Evolutionary conservation across 2,797 vertebrate genomes (phyloP), one percentile per base, ranked within the genome.

Genomic region (Varecia variegata): DNA sequence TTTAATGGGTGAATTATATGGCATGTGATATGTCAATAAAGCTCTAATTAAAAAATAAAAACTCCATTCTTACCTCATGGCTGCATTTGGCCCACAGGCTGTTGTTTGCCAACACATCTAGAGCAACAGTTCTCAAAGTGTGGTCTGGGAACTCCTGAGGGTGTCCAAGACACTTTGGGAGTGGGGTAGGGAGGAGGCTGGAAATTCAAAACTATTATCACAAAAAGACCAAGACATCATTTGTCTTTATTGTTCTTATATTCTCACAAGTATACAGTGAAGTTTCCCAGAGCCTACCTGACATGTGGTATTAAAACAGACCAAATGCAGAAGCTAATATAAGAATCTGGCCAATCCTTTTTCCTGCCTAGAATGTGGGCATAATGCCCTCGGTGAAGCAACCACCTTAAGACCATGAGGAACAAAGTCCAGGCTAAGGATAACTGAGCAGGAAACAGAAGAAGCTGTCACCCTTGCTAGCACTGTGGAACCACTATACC

Each of bases 221-320:
- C 38, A 56, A 65, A 54, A 85, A 45, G n/a, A 70, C n/a, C n/a
- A 74, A 67, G 5, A 58, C 7, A 12, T 40, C 43, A 58, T 47
- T 77, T 92, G 43, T 62, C 62, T 80, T 89, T 81, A 74, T 92
- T 58, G 65, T 52, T 73, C 73, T 77, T 70, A 80, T 65, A 71
- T 50, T 88, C 67, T 88, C 60, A 77, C 11, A 60, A 15, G 25
- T 70, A 68, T 35, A 73, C 58, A 68, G 18, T 30, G 21, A 54
- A 76, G 79, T 68, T 62, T 73, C 76, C 32, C 71, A 85, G 25
- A 87, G 25, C 56, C 14, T 23, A 84, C 4, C 65, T 38, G n/a
- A 73, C 60, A 77, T 47, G 32, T 54, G 71, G 30, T 54, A 90
- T 5, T n/a, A 56, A 91, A 80, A 94, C 2, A 84, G 13, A 80